Base-by-base conservation (phyloP, 2,113 vertebrate genomes). In the Tachuris rubrigastra region DNA sequence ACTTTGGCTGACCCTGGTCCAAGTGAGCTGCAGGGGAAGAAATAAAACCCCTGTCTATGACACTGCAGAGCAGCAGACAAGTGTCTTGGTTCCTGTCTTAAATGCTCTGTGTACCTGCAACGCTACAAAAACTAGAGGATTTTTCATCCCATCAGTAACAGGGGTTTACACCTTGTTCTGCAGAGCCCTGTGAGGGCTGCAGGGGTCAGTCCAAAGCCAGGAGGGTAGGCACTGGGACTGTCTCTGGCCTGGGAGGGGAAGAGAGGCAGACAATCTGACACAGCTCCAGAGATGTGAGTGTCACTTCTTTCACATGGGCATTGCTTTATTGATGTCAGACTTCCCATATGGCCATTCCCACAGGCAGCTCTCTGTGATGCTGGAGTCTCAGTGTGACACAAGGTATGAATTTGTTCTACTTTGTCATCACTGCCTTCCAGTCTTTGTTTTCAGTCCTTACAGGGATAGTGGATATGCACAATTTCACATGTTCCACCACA, bases 1-100 rank as follows among this genome's bases (percentile, higher is more conserved):
- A 67, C 90, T 94, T 93, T 90, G 82, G 82, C 92, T 96, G 93
- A 92, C 56, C 82, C 55, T 91, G 78, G 39, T 21, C 72, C 65
- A 86, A 88, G 39, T 14, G 47, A 88, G 75, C 85, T 52, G 4
- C 47, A 80, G 56, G 60, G n/a, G 50, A 79, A 42, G 65, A 84
- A 93, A 62, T 67, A 42, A 78, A 86, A 21, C 1, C 20, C 33
- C 35, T 39, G 19, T n/a, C 23, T 53, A 53, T 44, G 55, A 67
- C 83, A 76, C 49, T 53, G 58, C 33, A 31, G 49, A 66, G 66
- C 41, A 68, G 42, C 1, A 60, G 71, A 53, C 33, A 33, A 80
- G 49, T 21, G 60, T 74, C 71, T 56, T 30, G 14, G n/a, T 58
- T 88, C 67, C 39, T 56, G 2, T 55, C 25, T 44, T 39, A 39